phyloP scores from a whole-genome alignment of 2,888 invertebrate genomes.

The Pyrgus malvae region DNA sequence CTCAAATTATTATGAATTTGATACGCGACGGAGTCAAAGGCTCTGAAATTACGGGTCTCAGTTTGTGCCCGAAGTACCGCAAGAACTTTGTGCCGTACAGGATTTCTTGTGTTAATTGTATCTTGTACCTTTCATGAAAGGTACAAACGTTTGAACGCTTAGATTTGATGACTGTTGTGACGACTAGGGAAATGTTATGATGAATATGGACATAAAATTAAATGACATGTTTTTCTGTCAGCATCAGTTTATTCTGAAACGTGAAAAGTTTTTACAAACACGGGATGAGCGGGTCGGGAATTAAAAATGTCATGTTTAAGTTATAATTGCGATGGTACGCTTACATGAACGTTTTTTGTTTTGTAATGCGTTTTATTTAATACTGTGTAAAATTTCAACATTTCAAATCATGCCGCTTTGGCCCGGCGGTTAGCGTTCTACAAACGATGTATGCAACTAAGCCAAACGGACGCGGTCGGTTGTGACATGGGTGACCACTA shows the following conservation, averaged over 20 bases:
- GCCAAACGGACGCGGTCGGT: too few species aligned
- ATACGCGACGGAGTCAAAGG: slow-evolving; percentile 61
- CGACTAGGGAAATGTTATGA: slow-evolving; percentile 24
- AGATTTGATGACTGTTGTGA: slow-evolving; percentile 6
- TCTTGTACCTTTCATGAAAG: slow-evolving; percentile 21
- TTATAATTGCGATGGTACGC: background rate
- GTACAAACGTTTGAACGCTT: slow-evolving; percentile 11
- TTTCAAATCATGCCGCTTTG: too few species aligned
- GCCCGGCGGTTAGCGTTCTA: too few species aligned
- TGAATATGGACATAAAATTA: slow-evolving; percentile 31
- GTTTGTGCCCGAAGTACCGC: slow-evolving; percentile 17
- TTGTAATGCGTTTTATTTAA: too few species aligned
- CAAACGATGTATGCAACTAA: too few species aligned
- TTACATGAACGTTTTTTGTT: too few species aligned
- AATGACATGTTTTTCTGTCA: slow-evolving; percentile 6
- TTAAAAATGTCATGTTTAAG: slow-evolving; percentile 1
- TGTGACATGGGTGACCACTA: too few species aligned
- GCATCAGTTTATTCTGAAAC: background rate
- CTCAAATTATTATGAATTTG: slow-evolving; percentile 78
- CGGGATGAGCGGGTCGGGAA: background rate
- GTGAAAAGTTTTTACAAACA: slow-evolving; percentile 2
- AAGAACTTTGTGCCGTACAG: slow-evolving; percentile 15
- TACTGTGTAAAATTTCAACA: too few species aligned
- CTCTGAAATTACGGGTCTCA: slow-evolving; percentile 41
- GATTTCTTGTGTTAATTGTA: slow-evolving; percentile 24